Conservation (phyloP, 2,113 vertebrate genomes). For the Phaethornis superciliosus region DNA sequence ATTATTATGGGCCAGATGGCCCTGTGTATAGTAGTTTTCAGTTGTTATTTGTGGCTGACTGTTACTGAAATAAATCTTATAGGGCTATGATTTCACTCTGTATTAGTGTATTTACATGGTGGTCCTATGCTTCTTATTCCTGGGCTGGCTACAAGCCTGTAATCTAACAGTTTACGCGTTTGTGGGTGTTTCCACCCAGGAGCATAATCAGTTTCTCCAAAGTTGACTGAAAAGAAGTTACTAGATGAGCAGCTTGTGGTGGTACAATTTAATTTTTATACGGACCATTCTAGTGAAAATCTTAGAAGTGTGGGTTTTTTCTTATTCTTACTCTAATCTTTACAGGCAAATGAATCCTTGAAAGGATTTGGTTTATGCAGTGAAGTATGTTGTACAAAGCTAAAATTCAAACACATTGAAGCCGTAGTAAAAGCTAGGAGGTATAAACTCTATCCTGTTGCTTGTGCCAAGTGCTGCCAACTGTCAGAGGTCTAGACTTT, state of each 20-base stretch:
- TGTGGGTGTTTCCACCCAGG: neutral
- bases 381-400: neutral
- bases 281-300: neutral
- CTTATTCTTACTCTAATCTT: neutral
- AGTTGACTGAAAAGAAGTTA: neutral
- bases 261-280: neutral
- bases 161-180: neutral
- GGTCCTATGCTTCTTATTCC: neutral
- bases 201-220: neutral
- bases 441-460: neutral
- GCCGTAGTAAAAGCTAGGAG: neutral
- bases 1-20: neutral
- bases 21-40: neutral
- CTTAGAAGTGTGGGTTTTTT: fast-evolving
- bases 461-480: fast-evolving
- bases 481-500: neutral
- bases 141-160: neutral
- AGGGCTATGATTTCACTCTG: neutral
- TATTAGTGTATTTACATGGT: neutral
- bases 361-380: neutral
- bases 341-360: neutral
- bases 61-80: neutral
- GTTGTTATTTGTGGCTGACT: neutral
- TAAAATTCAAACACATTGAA: neutral
- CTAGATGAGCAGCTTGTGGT: neutral